Evolutionary conservation across 2,888 invertebrate species (phyloP).

Genomic region (Agonopterix subpropinquella): DNA sequence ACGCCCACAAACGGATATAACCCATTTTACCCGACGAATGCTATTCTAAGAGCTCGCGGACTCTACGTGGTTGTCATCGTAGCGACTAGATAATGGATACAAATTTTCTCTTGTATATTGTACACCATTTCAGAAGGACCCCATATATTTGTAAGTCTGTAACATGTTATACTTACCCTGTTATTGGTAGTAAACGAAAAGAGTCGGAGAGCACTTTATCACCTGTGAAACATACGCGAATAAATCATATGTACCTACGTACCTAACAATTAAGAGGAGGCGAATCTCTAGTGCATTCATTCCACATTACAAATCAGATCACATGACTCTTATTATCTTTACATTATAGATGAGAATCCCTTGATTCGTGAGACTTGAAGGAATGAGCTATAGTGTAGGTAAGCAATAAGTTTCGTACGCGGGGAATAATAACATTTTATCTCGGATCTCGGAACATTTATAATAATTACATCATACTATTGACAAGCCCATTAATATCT

Average conservation of each 20-base stretch:
- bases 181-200: constrained; percentile 36
- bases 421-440: constrained; percentile 57
- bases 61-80: too few relatives aligned
- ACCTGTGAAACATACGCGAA: constrained; percentile 28
- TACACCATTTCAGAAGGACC: too few relatives aligned
- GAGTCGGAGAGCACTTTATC: constrained; percentile 37
- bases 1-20: too few relatives aligned
- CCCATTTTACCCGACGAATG: too few relatives aligned
- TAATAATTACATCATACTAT: constrained; percentile 67
- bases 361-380: too few relatives aligned
- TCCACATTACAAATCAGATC: constrained; percentile 24
- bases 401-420: constrained; percentile 42
- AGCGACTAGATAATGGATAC: too few relatives aligned
- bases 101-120: too few relatives aligned
- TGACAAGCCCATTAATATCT: constrained; percentile 64
- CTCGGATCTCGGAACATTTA: constrained; percentile 55
- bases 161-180: constrained; percentile 14
- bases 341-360: neutral
- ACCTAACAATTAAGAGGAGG: constrained; percentile 48
- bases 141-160: too few relatives aligned
- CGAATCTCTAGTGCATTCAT: constrained; percentile 26
- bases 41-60: too few relatives aligned
- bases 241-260: constrained; percentile 30
- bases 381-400: constrained; percentile 7
- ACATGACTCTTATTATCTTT: constrained; percentile 7